Percentiles rank a stretch among this genome's conserved stretches.
Conservation (phyloP, 2,888 invertebrate genomes). For the Hemithea aestivaria region DNA sequence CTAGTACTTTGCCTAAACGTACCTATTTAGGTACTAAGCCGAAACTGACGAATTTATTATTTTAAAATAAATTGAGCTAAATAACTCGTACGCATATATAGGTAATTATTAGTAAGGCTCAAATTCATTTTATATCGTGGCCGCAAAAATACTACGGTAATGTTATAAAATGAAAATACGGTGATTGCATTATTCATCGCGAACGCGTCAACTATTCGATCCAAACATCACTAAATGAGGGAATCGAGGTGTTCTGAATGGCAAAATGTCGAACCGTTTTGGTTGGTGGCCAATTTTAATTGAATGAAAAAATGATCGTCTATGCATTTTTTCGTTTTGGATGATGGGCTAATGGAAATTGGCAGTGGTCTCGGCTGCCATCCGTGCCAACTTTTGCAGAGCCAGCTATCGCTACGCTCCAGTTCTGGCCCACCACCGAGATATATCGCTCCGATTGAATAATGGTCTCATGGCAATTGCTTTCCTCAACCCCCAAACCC, state of each 20-base stretch:
- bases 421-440: constrained; percentile 61
- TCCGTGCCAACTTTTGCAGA: constrained; percentile 76
- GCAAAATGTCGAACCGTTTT: constrained; percentile 51
- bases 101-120: too few species aligned
- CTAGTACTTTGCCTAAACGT: too few species aligned
- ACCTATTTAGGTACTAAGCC: too few species aligned
- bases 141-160: too few species aligned
- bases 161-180: constrained; percentile 5
- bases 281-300: constrained; percentile 75
- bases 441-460: constrained; percentile 76
- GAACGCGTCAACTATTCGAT: constrained; percentile 10
- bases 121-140: too few species aligned
- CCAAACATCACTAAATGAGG: constrained; percentile 17
- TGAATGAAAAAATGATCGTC: constrained; percentile 78
- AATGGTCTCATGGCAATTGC: constrained; percentile 71
- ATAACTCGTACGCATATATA: too few species aligned
- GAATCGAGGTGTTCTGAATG: constrained; percentile 31
- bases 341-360: constrained; percentile 79
- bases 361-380: constrained; percentile 72
- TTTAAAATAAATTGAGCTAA: too few species aligned
- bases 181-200: constrained; percentile 12
- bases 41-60: too few species aligned
- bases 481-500: constrained; percentile 48
- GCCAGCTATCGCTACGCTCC: constrained; percentile 74
- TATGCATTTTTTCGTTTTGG: constrained; percentile 78